These are phyloP conservation scores for Amazonetta brasiliensis DNA, from an alignment of 2,797 vertebrate species.

Conservation along the genomic window DNA sequence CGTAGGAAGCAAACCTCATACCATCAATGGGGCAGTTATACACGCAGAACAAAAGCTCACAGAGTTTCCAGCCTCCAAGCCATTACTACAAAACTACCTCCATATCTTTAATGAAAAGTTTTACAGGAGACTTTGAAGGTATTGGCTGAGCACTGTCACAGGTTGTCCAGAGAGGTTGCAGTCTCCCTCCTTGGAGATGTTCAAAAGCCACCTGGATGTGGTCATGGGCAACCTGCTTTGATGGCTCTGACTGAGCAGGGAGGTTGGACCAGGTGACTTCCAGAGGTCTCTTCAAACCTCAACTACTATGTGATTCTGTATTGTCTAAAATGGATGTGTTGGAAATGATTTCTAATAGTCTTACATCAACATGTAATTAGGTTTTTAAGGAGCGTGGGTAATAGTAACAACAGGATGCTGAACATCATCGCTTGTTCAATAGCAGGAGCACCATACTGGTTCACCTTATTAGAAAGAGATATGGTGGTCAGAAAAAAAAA, in stretches of 20 bases:
- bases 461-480: neutral
- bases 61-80: neutral
- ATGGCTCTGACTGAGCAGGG: neutral
- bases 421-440: accelerated
- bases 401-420: neutral
- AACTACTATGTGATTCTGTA: neutral
- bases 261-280: neutral
- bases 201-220: neutral
- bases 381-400: neutral
- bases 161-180: neutral
- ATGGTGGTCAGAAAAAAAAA: neutral
- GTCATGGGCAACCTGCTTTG: neutral
- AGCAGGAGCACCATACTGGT: neutral
- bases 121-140: neutral
- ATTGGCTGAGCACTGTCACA: neutral
- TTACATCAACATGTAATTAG: neutral
- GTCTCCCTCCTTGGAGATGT: neutral
- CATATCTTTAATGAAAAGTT: neutral
- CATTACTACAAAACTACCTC: neutral
- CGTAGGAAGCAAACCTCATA: neutral
- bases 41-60: neutral
- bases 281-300: neutral
- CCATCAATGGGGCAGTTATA: neutral
- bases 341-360: neutral
- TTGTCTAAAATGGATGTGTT: neutral